Evolutionary conservation across 1,140 invertebrate genomes (phyloP).

Genomic region (Nephotettix cincticeps): DNA sequence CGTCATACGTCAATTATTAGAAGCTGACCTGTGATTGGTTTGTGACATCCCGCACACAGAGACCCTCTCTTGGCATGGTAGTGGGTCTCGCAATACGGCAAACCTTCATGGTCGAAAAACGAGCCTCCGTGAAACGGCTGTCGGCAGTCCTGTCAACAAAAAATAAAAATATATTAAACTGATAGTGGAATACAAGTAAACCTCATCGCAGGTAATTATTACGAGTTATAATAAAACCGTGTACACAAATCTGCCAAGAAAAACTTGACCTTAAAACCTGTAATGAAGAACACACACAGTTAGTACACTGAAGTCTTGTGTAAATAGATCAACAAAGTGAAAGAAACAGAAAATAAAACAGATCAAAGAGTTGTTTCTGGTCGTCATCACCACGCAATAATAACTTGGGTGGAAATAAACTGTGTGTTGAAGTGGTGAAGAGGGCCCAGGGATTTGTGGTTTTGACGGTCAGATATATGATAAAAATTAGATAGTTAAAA

Average conservation of each 20-base stretch:
- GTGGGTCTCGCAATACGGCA: slow-evolving; percentile 97
- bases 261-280: too few relatives aligned
- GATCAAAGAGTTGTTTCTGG: background rate
- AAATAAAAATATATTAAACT: slow-evolving; percentile 9
- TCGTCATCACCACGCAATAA: background rate
- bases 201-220: too few relatives aligned
- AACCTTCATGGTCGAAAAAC: slow-evolving; percentile 94
- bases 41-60: slow-evolving; percentile 95
- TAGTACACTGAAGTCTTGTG: too few relatives aligned
- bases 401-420: background rate
- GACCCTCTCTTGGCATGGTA: slow-evolving; percentile 96
- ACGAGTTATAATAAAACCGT: too few relatives aligned
- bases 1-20: too few relatives aligned
- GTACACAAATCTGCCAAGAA: too few relatives aligned
- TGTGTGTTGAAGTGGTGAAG: too few relatives aligned
- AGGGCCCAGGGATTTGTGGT: too few relatives aligned
- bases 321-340: background rate
- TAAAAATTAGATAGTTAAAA: too few relatives aligned
- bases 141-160: slow-evolving; percentile 76
- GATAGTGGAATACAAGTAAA: too few relatives aligned
- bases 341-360: background rate
- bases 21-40: slow-evolving; percentile 87
- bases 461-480: too few relatives aligned
- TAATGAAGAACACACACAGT: too few relatives aligned
- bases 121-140: slow-evolving; percentile 91